Conservation (phyloP, 1,140 invertebrate genomes). For the Epicauta chinensis region DNA sequence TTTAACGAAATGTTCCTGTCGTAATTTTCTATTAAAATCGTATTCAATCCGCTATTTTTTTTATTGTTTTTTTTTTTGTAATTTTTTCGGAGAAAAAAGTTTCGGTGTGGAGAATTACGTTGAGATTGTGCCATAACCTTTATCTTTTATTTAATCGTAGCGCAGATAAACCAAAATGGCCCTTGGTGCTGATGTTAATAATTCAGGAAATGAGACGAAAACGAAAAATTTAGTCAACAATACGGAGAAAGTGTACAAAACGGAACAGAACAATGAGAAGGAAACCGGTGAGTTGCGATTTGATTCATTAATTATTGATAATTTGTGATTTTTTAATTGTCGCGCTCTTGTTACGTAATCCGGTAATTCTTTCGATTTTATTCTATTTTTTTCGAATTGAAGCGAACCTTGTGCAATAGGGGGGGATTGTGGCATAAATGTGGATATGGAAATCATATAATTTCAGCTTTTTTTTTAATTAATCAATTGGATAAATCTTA, state of each 20-base stretch:
- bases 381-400: neutral
- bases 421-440: too few relatives aligned
- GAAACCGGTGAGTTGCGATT: conserved; percentile 16
- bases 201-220: conserved; percentile 13
- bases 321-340: neutral
- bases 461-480: too few relatives aligned
- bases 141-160: neutral
- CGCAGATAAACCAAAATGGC: conserved; percentile 15
- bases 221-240: conserved; percentile 9
- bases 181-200: conserved; percentile 21
- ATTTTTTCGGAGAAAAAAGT: neutral
- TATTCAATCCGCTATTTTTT: neutral
- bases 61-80: conserved; percentile 9
- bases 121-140: conserved; percentile 4
- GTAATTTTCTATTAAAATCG: neutral
- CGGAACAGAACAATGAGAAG: neutral
- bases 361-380: conserved; percentile 3
- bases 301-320: neutral
- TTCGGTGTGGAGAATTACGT: neutral
- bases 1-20: conserved; percentile 18
- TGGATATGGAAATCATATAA: too few relatives aligned
- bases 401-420: neutral
- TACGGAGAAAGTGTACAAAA: conserved; percentile 17
- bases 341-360: conserved; percentile 12
- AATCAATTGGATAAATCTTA: too few relatives aligned